Conservation (phyloP, 2,113 vertebrate genomes). For the Anguilla japonica region DNA sequence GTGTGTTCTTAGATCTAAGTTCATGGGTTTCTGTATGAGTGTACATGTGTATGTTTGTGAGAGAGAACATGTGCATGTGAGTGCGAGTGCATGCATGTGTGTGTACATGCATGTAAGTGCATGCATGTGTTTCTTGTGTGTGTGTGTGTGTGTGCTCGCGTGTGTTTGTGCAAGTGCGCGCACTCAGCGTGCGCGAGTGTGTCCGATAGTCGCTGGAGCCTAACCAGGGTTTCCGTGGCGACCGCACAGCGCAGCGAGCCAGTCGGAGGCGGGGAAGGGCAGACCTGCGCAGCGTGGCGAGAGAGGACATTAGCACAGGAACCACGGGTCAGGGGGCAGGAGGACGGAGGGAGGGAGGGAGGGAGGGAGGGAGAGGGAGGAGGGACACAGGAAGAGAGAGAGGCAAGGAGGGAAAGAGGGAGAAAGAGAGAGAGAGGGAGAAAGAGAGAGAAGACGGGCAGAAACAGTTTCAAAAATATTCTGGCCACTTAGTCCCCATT, state of each 20-base stretch:
- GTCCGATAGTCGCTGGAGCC: conserved; percentile 75
- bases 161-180: conserved; percentile 39
- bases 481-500: neutral
- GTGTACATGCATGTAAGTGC: conserved; percentile 34
- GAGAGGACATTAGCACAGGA: conserved; percentile 80
- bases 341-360: conserved; percentile 51
- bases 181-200: conserved; percentile 61
- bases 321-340: conserved; percentile 72
- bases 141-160: conserved; percentile 63
- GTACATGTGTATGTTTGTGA: no score
- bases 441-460: conserved; percentile 28
- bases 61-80: neutral
- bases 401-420: conserved; percentile 42
- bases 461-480: neutral
- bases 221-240: conserved; percentile 81
- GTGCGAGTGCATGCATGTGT: conserved; percentile 8
- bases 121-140: conserved; percentile 32
- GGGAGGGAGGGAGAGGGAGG: conserved; percentile 25
- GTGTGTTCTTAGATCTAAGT: neutral
- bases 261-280: conserved; percentile 67
- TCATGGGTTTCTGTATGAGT: no score
- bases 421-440: conserved; percentile 36
- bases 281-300: conserved; percentile 73
- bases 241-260: conserved; percentile 81
- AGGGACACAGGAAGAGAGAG: conserved; percentile 43